Conservation (phyloP, 2,113 vertebrate species). For the Perca fluviatilis region DNA sequence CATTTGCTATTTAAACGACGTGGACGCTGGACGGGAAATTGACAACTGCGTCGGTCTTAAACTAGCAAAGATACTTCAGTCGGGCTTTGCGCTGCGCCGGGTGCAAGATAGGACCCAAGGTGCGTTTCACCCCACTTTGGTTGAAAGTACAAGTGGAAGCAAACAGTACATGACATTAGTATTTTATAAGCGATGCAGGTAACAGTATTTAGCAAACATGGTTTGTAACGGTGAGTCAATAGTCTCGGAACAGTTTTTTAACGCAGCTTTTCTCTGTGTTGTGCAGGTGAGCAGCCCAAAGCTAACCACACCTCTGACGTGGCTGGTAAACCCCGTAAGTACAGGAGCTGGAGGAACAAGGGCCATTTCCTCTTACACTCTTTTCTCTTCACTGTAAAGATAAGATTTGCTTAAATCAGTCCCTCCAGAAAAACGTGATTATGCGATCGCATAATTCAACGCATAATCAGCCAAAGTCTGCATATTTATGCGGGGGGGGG, state of each 20-base stretch:
- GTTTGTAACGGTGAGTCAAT: neutral
- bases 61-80: no score
- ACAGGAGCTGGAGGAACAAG: neutral
- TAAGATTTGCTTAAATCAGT: neutral
- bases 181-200: neutral
- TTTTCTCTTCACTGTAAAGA: neutral
- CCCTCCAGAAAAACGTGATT: no score
- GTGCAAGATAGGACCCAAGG: no score
- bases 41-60: no score
- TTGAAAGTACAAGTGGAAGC: neutral
- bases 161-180: neutral
- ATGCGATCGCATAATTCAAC: no score
- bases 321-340: conserved; percentile 60
- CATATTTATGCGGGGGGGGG: no score
- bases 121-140: neutral
- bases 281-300: conserved; percentile 69
- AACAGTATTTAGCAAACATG: neutral
- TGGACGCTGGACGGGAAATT: no score
- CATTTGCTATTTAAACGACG: no score
- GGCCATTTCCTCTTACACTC: neutral
- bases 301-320: conserved; percentile 44
- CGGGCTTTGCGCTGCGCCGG: no score
- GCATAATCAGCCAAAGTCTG: no score
- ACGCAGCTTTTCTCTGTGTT: conserved; percentile 29
- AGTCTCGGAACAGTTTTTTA: neutral